A percentile compares a stretch with the other conserved stretches of the same genome.
These are phyloP conservation scores for Carettochelys insculpta DNA, from an alignment of 2,113 vertebrate genomes.

Conservation along the genomic window DNA sequence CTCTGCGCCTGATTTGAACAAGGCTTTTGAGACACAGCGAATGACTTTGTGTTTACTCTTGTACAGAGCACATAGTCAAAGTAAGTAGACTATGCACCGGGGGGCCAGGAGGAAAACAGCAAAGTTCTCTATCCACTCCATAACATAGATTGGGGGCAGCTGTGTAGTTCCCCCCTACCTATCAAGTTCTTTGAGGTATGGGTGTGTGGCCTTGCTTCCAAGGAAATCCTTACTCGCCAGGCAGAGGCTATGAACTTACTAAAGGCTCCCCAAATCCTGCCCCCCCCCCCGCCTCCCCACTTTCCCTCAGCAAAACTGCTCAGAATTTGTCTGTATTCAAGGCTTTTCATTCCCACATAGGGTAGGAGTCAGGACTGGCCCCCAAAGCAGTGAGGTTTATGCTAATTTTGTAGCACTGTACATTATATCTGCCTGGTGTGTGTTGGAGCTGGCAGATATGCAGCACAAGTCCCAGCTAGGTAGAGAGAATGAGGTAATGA, in stretches of 20 bases:
- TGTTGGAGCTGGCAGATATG: background rate
- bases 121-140: fast-evolving
- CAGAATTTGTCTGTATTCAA: background rate
- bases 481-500: constrained; percentile 3
- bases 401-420: background rate
- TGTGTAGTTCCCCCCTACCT: fast-evolving
- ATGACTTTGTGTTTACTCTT: constrained; percentile 36
- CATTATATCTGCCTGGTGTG: fast-evolving
- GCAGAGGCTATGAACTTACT: background rate
- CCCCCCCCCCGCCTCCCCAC: background rate
- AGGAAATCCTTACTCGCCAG: background rate
- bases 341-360: fast-evolving
- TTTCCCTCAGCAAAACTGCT: background rate
- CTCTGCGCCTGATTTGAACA: constrained; percentile 56
- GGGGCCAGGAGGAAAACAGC: background rate
- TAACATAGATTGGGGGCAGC: fast-evolving
- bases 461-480: background rate
- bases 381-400: background rate
- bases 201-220: background rate
- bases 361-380: fast-evolving
- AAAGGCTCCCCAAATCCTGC: background rate
- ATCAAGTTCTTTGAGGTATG: background rate
- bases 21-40: constrained; percentile 6
- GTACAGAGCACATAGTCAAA: background rate
- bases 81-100: background rate